phyloP scores from a whole-genome alignment of 1,140 invertebrate species.

The Diprion similis region DNA sequence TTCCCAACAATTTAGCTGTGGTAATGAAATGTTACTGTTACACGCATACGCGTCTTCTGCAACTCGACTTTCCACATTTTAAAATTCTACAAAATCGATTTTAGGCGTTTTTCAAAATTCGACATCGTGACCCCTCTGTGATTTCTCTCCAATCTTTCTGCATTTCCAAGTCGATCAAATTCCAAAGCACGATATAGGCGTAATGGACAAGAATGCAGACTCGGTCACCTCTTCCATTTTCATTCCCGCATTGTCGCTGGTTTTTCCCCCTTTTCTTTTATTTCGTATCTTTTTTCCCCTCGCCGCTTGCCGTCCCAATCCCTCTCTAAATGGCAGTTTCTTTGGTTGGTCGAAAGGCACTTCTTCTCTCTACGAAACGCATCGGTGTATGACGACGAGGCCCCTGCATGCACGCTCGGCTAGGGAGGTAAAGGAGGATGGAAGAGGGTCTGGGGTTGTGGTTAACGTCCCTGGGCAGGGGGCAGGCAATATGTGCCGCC shows the following conservation, averaged over 20 bases:
- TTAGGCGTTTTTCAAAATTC: too few relatives aligned
- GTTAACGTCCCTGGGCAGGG: conserved; percentile 21
- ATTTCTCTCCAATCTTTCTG: too few relatives aligned
- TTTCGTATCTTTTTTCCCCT: too few relatives aligned
- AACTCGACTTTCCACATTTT: too few relatives aligned
- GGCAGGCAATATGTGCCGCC: conserved; percentile 27
- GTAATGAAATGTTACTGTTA: too few relatives aligned
- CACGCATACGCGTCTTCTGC: too few relatives aligned
- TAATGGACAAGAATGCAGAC: not conserved
- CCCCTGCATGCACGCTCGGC: conserved; percentile 25
- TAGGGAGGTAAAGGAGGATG: conserved; percentile 26
- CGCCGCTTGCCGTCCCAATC: not conserved
- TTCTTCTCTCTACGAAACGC: conserved; percentile 39
- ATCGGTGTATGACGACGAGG: conserved; percentile 18
- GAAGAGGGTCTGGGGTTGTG: conserved; percentile 34
- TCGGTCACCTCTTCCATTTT: conserved; percentile 19
- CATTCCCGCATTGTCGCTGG: conserved; percentile 14
- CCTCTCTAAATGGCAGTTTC: conserved; percentile 20
- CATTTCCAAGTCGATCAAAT: too few relatives aligned
- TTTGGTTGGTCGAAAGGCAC: conserved; percentile 14
- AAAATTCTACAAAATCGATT: too few relatives aligned
- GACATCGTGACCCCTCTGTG: too few relatives aligned
- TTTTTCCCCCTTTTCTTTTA: conserved; percentile 3
- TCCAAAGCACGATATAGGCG: too few relatives aligned
- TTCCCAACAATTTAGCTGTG: too few relatives aligned